A percentile compares a stretch with the other conserved stretches of the same genome.
Conservation (phyloP, 2,113 vertebrate genomes). For the Tragelaphus scriptus region DNA sequence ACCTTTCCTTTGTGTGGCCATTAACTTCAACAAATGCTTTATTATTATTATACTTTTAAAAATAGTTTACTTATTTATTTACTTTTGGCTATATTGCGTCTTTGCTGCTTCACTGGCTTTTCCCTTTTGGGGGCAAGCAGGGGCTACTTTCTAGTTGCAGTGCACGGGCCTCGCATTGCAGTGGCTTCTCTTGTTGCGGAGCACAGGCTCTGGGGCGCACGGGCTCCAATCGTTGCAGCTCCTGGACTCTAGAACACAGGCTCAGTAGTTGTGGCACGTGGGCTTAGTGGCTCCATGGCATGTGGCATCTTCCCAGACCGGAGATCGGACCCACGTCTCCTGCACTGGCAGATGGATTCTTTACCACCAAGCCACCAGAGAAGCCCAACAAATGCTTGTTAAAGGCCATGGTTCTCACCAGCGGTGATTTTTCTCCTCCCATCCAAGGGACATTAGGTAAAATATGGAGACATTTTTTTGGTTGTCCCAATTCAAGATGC, state of each 20-base stretch:
- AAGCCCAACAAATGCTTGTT: neutral
- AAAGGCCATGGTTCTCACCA: neutral
- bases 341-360: neutral
- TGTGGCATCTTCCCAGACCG: neutral
- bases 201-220: fast-evolving
- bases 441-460: neutral
- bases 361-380: neutral
- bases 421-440: neutral
- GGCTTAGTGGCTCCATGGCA: neutral
- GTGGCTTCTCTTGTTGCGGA: neutral
- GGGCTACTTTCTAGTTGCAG: neutral
- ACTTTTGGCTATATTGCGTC: neutral
- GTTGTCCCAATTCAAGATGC: neutral
- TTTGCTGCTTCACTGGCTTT: neutral
- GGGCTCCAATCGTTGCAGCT: neutral
- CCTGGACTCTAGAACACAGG: neutral
- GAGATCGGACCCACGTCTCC: neutral
- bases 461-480: neutral
- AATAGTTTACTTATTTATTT: neutral
- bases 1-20: neutral
- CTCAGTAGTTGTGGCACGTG: neutral
- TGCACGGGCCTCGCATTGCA: neutral
- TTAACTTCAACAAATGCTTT: neutral
- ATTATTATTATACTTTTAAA: neutral
- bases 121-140: neutral